Conservation (phyloP, 2,888 invertebrate genomes). For the Pollenia griseotomentosa region DNA sequence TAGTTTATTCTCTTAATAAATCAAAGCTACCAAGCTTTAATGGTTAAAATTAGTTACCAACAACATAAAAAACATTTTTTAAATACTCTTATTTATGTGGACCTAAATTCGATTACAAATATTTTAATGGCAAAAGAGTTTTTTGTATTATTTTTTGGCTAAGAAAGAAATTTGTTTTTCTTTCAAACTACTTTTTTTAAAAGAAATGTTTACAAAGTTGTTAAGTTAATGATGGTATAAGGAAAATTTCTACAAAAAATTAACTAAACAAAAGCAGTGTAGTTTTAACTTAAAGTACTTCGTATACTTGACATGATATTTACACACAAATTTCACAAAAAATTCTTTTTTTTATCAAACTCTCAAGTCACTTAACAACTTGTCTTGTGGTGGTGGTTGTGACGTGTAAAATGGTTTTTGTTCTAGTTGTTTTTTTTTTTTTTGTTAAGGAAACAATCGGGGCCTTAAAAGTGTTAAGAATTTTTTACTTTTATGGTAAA, state of each 20-base stretch:
- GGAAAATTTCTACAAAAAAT: slow-evolving; percentile 36
- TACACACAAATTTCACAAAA: slow-evolving; percentile 44
- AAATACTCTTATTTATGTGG: slow-evolving; percentile 28
- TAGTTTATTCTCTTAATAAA: slow-evolving; percentile 2
- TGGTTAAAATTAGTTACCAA: slow-evolving; percentile 55
- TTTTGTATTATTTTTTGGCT: slow-evolving; percentile 8
- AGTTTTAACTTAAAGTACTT: slow-evolving; percentile 37
- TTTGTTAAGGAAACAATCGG: not conserved
- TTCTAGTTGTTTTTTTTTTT: not conserved
- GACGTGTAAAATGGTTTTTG: slow-evolving; percentile 25
- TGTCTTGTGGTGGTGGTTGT: slow-evolving; percentile 1
- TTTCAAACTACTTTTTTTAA: slow-evolving; percentile 52
- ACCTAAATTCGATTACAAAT: slow-evolving; percentile 27
- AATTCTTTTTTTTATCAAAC: slow-evolving; percentile 13
- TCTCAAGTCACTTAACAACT: slow-evolving; percentile 34
- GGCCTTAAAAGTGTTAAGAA: slow-evolving; percentile 15
- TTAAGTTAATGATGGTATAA: slow-evolving; percentile 32
- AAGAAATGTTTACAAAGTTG: slow-evolving; percentile 49
- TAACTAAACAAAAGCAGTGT: slow-evolving; percentile 62
- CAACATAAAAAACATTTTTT: slow-evolving; percentile 35
- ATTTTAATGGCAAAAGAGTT: slow-evolving; percentile 12
- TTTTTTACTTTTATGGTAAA: slow-evolving; percentile 2
- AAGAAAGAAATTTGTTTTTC: slow-evolving; percentile 13
- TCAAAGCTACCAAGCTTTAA: slow-evolving; percentile 71
- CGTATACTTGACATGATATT: slow-evolving; percentile 35